Evolutionary conservation across 2,797 vertebrate species (phyloP).

Genomic region (Spea hammondii): DNA sequence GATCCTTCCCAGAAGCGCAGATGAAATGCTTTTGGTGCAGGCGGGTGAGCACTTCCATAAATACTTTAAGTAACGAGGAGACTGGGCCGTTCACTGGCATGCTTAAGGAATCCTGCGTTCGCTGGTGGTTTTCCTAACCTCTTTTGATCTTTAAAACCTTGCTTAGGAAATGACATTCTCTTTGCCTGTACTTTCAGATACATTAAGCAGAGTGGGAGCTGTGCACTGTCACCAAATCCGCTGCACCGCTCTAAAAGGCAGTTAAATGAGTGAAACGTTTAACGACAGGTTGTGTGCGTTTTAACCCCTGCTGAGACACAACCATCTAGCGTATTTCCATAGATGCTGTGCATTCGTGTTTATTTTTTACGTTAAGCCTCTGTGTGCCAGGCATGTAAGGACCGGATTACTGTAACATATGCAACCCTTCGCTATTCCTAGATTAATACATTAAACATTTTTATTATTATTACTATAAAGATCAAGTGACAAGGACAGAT

Average conservation of each 20-base stretch:
- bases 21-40: constrained; percentile 66
- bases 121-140: constrained; percentile 63
- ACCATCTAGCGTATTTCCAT: not conserved
- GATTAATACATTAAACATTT: too few relatives aligned
- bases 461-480: too few relatives aligned
- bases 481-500: too few relatives aligned
- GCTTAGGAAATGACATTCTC: constrained; percentile 74
- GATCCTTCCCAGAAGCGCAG: constrained; percentile 66
- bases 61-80: constrained; percentile 28
- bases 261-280: constrained; percentile 57
- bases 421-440: too few relatives aligned
- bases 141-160: constrained; percentile 67
- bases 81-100: constrained; percentile 59
- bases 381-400: too few relatives aligned
- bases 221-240: constrained; percentile 66
- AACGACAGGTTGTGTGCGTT: constrained; percentile 66
- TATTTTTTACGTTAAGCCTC: too few relatives aligned
- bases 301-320: constrained; percentile 37
- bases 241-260: constrained; percentile 56
- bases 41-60: constrained; percentile 49
- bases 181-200: constrained; percentile 73
- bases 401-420: too few relatives aligned
- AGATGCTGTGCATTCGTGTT: too few relatives aligned
- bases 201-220: constrained; percentile 71
- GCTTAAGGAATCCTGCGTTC: constrained; percentile 56